A percentile compares a stretch with the other conserved stretches of the same genome.
phyloP scores from a whole-genome alignment of 2,888 invertebrate genomes.

The Rhorus exstirpatorius region DNA sequence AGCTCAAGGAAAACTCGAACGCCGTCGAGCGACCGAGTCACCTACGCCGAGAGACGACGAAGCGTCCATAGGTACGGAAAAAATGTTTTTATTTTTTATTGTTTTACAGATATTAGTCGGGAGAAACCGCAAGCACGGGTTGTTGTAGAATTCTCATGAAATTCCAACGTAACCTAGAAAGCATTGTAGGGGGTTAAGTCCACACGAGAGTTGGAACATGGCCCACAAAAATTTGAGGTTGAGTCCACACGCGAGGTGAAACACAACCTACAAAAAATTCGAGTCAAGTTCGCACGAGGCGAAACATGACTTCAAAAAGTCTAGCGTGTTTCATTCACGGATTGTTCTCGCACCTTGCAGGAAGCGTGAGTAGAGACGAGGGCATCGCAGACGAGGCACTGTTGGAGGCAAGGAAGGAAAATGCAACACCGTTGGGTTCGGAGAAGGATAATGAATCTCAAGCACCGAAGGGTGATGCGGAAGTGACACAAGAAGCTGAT shows the following conservation, averaged over 20 bases:
- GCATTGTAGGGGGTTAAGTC: constrained; percentile 14
- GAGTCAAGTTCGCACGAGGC: background rate
- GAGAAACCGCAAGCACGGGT: no score
- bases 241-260: constrained; percentile 30
- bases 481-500: background rate
- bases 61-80: background rate
- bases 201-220: constrained; percentile 28
- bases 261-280: constrained; percentile 6
- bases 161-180: no score
- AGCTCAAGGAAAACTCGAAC: background rate
- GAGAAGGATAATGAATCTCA: constrained; percentile 16
- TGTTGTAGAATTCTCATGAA: no score
- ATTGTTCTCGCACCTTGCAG: no score
- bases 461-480: background rate
- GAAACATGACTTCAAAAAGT: background rate
- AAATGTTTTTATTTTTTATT: no score
- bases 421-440: constrained; percentile 22
- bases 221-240: constrained; percentile 18
- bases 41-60: background rate
- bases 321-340: background rate
- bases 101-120: no score
- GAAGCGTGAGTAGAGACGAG: no score
- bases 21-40: constrained; percentile 2
- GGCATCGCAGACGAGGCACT: no score
- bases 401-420: no score